A percentile compares a stretch with the other conserved stretches of the same genome.
Conservation (phyloP, 2,888 invertebrate species). For the Agrotis exclamationis region DNA sequence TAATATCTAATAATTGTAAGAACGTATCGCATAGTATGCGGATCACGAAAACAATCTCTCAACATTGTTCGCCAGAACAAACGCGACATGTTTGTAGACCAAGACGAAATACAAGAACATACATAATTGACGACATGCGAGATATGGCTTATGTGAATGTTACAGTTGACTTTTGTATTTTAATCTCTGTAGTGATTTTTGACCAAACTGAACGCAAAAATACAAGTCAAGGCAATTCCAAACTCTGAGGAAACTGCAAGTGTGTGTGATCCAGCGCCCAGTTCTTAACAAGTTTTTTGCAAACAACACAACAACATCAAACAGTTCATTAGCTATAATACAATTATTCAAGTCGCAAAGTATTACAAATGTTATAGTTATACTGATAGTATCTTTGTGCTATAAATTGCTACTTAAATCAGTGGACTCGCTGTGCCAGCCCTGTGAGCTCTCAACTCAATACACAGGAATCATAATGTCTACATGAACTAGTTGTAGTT, state of each 20-base stretch:
- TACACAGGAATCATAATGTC: neutral
- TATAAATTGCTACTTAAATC: slow-evolving; percentile 6
- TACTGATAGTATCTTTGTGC: too few relatives aligned
- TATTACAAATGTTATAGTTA: neutral
- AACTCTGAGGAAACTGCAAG: neutral
- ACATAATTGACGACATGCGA: slow-evolving; percentile 20
- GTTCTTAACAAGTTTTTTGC: neutral
- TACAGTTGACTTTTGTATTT: slow-evolving; percentile 6
- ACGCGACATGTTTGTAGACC: slow-evolving; percentile 16
- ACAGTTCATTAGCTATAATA: neutral
- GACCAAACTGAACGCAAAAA: neutral
- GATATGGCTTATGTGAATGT: neutral
- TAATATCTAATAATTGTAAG: slow-evolving; percentile 7
- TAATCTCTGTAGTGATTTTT: neutral
- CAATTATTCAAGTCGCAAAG: neutral
- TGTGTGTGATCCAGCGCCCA: neutral
- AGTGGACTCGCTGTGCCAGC: neutral
- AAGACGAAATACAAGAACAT: neutral
- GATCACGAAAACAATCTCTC: slow-evolving; percentile 55
- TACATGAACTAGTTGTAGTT: slow-evolving; percentile 2
- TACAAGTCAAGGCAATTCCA: too few relatives aligned
- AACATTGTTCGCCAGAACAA: slow-evolving; percentile 30
- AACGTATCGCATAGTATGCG: slow-evolving; percentile 30
- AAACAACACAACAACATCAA: neutral
- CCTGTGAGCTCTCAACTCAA: neutral